A percentile compares a stretch with the other conserved stretches of the same genome.
phyloP scores from a whole-genome alignment of 2,888 invertebrate species.

The Cryptus viduatorius region DNA sequence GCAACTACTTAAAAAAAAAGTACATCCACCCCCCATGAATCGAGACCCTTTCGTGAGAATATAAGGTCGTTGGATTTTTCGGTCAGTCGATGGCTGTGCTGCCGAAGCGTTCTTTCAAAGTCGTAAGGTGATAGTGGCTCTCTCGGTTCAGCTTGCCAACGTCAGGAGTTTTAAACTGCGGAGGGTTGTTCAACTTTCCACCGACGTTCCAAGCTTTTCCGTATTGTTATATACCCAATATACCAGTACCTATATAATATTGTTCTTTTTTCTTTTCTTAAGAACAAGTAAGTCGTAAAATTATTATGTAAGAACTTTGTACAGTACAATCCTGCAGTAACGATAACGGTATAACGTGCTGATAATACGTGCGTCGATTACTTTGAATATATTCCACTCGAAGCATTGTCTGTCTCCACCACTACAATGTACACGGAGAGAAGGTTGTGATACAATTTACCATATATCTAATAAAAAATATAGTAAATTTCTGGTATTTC shows the following conservation, averaged over 20 bases:
- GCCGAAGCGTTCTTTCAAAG: slow-evolving; percentile 56
- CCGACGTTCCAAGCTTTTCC: not conserved
- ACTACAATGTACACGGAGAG: not conserved
- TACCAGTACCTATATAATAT: not conserved
- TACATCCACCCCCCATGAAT: slow-evolving; percentile 47
- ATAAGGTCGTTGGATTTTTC: slow-evolving; percentile 64
- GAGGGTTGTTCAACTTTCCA: slow-evolving; percentile 3
- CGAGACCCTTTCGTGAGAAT: slow-evolving; percentile 27
- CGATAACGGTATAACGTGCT: slow-evolving; percentile 25
- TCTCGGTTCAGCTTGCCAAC: slow-evolving; percentile 48
- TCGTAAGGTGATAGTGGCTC: slow-evolving; percentile 43
- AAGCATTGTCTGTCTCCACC: not conserved
- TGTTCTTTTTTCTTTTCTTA: not conserved
- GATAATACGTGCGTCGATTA: slow-evolving; percentile 13
- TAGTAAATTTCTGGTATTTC: too few species aligned
- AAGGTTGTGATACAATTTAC: too few species aligned
- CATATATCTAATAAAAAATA: too few species aligned
- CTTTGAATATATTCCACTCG: not conserved
- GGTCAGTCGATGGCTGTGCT: slow-evolving; percentile 48
- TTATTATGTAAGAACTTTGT: slow-evolving; percentile 19
- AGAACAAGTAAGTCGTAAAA: slow-evolving; percentile 33
- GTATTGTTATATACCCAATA: slow-evolving; percentile 13
- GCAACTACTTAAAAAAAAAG: slow-evolving; percentile 35
- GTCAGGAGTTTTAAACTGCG: slow-evolving; percentile 60
- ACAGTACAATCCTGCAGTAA: not conserved